Conservation (phyloP, 2,113 vertebrate species). For the Collichthys lucidus region DNA sequence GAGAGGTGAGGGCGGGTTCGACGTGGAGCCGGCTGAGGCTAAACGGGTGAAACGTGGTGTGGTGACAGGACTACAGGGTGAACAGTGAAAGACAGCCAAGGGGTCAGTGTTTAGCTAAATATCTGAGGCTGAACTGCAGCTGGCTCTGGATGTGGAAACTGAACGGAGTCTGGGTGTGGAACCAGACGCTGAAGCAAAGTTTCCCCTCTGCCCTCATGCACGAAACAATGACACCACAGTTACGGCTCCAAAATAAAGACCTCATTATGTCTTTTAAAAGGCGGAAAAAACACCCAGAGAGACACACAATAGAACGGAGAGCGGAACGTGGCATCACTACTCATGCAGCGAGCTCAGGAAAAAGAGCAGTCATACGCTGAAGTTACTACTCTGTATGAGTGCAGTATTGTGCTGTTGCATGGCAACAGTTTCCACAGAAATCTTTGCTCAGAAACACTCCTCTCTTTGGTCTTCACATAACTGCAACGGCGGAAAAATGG, state of each 20-base stretch:
- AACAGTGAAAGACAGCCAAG: slow-evolving; percentile 27
- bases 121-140: slow-evolving; percentile 35
- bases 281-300: background rate
- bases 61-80: slow-evolving; percentile 28
- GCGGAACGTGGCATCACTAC: slow-evolving; percentile 13
- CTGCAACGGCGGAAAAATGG: slow-evolving; percentile 61
- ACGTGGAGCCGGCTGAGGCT: slow-evolving; percentile 49
- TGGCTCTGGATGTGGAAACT: slow-evolving; percentile 68
- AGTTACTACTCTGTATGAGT: slow-evolving; percentile 66
- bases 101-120: slow-evolving; percentile 34
- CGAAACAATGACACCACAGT: slow-evolving; percentile 57
- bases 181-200: slow-evolving; percentile 56
- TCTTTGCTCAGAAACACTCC: slow-evolving; percentile 76
- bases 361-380: slow-evolving; percentile 69
- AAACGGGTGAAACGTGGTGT: slow-evolving; percentile 32
- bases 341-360: slow-evolving; percentile 34
- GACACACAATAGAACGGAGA: slow-evolving; percentile 19
- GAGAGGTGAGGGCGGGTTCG: slow-evolving; percentile 54
- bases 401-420: slow-evolving; percentile 82
- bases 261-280: slow-evolving; percentile 11
- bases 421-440: slow-evolving; percentile 85
- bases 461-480: slow-evolving; percentile 70
- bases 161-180: slow-evolving; percentile 59
- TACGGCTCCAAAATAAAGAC: slow-evolving; percentile 22
- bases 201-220: slow-evolving; percentile 32